Base-by-base conservation (phyloP, 2,888 invertebrate species). In the Pyralis farinalis region DNA sequence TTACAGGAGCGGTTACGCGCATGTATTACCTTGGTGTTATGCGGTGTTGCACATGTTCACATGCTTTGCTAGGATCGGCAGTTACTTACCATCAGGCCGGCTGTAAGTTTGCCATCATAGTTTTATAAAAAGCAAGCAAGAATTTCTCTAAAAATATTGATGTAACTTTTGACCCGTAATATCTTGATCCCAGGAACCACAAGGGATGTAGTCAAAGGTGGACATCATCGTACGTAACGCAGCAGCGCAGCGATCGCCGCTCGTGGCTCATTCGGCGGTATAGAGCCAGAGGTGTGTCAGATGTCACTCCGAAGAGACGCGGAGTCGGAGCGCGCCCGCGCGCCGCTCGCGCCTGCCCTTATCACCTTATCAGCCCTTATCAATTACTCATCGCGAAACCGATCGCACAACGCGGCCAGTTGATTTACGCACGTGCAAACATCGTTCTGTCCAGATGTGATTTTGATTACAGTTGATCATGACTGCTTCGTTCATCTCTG, bases 331-430 rank as follows among this genome's bases (percentile, higher is more conserved):
- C 61, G 62, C 57, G 54, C 51, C 54, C 54, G 65, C 69, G 70
- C 58, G 64, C 62, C 57, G 68, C 64, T 65, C 59, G 56, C 63
- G 62, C 51, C 50, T 60, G 70, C 67, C 63, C 67, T 71, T 81
- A 83, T 80, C 76, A 64, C 62, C 67, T 85, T 87, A 87, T 87
- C 85, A 79, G 61, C 67, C 70, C 73, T 80, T 84, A 86, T 85
- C 86, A 77, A 39, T 65, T 66, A 73, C 73, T 68, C 81, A 82
- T 83, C 85, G 86, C 86, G 70, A 84, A 84, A 76, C 79, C 71
- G 63, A 79, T 77, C 76, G 73, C 64, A 51, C 53, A 58, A 59
- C 47, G 46, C 60, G 33, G 35, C 37, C 59, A 55, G 56, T 72
- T 67, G 64, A 68, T 68, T 65, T 63, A 61, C 58, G 60, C 63